A percentile compares a stretch with the other conserved stretches of the same genome.
Evolutionary conservation across 2,888 invertebrate genomes (phyloP).

Genomic region (Microctonus aethiopoides): DNA sequence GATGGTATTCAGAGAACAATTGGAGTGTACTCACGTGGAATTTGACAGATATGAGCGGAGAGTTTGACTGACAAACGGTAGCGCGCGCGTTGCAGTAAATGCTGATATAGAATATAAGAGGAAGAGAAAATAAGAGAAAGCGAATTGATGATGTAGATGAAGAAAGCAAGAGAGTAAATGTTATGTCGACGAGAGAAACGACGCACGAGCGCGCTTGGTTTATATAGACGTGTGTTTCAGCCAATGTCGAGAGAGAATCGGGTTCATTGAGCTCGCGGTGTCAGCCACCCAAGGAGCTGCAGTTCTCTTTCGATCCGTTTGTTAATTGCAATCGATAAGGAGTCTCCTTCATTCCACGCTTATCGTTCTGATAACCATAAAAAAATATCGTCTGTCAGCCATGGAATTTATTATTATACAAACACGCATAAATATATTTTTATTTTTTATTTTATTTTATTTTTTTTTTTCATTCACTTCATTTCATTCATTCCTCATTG

Average conservation of each 20-base stretch:
- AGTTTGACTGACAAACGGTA: neutral
- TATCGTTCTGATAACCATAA: conserved; percentile 32
- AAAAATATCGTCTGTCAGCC: conserved; percentile 27
- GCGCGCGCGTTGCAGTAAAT: neutral
- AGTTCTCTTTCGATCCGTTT: conserved; percentile 41
- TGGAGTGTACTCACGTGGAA: conserved; percentile 3
- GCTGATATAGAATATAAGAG: neutral
- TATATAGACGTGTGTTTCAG: conserved; percentile 7
- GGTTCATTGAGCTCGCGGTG: conserved; percentile 26
- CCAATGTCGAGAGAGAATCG: conserved; percentile 18
- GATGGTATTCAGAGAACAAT: neutral
- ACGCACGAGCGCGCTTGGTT: no score
- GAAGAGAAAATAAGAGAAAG: neutral
- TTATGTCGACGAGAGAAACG: no score
- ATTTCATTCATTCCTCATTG: neutral
- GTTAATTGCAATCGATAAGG: conserved; percentile 60
- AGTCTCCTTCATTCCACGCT: conserved; percentile 31
- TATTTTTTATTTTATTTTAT: neutral
- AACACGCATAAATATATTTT: neutral
- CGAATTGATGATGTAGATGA: conserved; percentile 1
- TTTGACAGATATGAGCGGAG: neutral
- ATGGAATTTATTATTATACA: neutral
- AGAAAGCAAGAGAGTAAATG: neutral
- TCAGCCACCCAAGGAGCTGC: conserved; percentile 30
- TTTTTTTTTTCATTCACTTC: neutral